phyloP scores from a whole-genome alignment of 1,140 invertebrate species.

The Drosophila tsacasi region DNA sequence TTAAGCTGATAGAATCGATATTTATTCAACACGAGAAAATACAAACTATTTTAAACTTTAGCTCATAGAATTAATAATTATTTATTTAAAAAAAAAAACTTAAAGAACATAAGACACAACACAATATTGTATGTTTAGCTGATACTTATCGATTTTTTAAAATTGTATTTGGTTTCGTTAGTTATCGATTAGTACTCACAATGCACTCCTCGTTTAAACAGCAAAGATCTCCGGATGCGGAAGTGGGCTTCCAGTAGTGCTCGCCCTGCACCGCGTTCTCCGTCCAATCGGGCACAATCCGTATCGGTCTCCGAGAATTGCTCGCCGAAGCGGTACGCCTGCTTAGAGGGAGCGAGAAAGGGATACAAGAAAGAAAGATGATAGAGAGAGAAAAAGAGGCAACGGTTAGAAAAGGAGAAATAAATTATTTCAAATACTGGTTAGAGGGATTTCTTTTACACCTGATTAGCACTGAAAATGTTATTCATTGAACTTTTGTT shows the following conservation, averaged over 20 bases:
- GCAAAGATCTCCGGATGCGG: constrained; percentile 96
- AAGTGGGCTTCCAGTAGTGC: constrained; percentile 94
- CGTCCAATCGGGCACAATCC: constrained; percentile 93
- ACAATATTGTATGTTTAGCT: too few species aligned
- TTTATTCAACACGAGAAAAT: too few species aligned
- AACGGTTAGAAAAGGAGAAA: neutral
- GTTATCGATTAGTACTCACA: constrained; percentile 87
- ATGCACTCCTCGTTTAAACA: constrained; percentile 96
- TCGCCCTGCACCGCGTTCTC: constrained; percentile 92
- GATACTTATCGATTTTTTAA: too few species aligned
- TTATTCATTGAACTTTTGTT: too few species aligned
- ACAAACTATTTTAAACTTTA: too few species aligned
- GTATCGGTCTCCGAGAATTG: constrained; percentile 87
- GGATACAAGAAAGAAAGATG: neutral
- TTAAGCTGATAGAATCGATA: too few species aligned
- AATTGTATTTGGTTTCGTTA: neutral
- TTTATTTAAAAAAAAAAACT: too few species aligned
- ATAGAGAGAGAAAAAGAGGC: neutral
- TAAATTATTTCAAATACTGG: neutral
- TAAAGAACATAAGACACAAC: too few species aligned
- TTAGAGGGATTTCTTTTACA: neutral
- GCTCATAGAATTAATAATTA: too few species aligned
- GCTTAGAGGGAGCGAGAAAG: constrained; percentile 21
- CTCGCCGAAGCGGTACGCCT: constrained; percentile 86
- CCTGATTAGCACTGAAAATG: constrained; percentile 25